Evolutionary conservation across 2,113 vertebrate genomes (phyloP).

Genomic region (Ciconia boyciana): DNA sequence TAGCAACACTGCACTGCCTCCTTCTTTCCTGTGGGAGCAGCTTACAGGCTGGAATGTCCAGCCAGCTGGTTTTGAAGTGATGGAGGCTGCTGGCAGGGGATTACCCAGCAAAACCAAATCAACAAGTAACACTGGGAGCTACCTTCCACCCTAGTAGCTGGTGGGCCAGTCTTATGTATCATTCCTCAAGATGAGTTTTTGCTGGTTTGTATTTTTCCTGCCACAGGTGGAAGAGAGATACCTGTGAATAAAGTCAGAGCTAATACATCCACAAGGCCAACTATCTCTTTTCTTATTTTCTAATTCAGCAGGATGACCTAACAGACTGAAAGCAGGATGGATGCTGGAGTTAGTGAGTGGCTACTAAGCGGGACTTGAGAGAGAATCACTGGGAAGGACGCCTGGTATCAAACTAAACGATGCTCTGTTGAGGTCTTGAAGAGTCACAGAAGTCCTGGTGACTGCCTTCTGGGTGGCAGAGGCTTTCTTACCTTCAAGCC

Average conservation of each 20-base stretch:
- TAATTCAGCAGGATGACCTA: not conserved
- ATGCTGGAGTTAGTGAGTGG: not conserved
- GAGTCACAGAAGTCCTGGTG: not conserved
- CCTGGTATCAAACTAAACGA: conserved; percentile 66
- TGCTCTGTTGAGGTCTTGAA: conserved; percentile 26
- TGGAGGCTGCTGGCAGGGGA: not conserved
- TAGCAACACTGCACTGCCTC: not conserved
- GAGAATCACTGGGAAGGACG: conserved; percentile 38
- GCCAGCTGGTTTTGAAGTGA: not conserved
- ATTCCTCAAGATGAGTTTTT: not conserved
- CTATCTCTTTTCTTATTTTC: not conserved
- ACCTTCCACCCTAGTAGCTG: not conserved
- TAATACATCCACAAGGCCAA: not conserved
- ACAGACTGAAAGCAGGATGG: not conserved
- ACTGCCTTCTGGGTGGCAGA: conserved; percentile 15
- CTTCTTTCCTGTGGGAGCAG: not conserved
- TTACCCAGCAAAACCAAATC: not conserved
- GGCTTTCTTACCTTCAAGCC: conserved; percentile 78
- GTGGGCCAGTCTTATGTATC: not conserved
- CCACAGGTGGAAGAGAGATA: not conserved
- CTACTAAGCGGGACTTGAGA: conserved; percentile 50
- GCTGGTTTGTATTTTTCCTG: not conserved
- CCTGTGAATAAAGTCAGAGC: not conserved
- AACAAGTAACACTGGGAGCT: not conserved
- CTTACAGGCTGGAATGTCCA: not conserved